A percentile compares a stretch with the other conserved stretches of the same genome.
phyloP scores from a whole-genome alignment of 2,888 invertebrate species.

The Rhorus exstirpatorius region DNA sequence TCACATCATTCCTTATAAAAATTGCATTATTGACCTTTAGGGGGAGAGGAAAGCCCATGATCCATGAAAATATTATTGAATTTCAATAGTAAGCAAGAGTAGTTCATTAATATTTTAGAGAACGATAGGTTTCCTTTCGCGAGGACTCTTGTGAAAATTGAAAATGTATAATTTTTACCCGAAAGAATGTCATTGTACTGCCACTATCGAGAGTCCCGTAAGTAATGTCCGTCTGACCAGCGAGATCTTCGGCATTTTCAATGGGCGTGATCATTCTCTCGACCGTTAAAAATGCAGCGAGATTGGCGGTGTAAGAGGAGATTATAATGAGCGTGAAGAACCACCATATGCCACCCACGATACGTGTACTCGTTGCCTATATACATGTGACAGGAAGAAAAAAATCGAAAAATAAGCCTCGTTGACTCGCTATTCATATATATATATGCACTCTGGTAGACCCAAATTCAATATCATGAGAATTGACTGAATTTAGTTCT shows the following conservation, averaged over 20 bases:
- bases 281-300: slow-evolving; percentile 96
- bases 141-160: too few species aligned
- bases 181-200: slow-evolving; percentile 96
- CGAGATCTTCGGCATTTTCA: slow-evolving; percentile 94
- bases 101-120: too few species aligned
- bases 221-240: slow-evolving; percentile 93
- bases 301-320: slow-evolving; percentile 96
- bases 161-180: too few species aligned
- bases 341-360: slow-evolving; percentile 96
- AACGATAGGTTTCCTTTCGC: too few species aligned
- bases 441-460: too few species aligned
- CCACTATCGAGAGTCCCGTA: slow-evolving; percentile 95
- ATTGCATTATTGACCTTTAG: neutral
- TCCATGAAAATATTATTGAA: neutral
- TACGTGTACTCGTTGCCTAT: slow-evolving; percentile 91
- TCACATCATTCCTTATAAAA: neutral
- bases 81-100: neutral
- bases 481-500: too few species aligned
- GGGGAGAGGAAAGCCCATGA: neutral
- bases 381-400: slow-evolving; percentile 1
- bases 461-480: too few species aligned
- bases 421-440: too few species aligned
- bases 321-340: slow-evolving; percentile 96
- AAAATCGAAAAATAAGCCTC: too few species aligned
- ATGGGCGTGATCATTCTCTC: slow-evolving; percentile 96